Conservation (phyloP, 2,888 invertebrate species). For the Oscheius sp. region DNA sequence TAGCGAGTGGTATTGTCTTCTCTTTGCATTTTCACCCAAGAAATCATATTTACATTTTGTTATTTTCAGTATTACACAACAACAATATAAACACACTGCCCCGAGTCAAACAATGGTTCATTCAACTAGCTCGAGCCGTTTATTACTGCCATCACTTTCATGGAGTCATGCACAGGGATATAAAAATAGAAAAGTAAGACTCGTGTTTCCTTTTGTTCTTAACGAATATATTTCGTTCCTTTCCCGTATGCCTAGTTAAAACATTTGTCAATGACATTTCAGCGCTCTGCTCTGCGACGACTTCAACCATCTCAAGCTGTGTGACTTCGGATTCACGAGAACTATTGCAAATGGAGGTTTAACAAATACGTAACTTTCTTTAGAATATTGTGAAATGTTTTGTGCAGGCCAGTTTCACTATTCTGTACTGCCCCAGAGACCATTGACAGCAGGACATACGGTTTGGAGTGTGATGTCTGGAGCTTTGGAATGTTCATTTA, state of each 20-base stretch:
- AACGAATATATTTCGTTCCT: too few relatives aligned
- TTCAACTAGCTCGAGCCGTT: neutral
- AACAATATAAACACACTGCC: neutral
- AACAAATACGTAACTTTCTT: too few relatives aligned
- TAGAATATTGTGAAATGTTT: too few relatives aligned
- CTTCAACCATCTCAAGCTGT: neutral
- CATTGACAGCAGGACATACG: neutral
- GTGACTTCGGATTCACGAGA: neutral
- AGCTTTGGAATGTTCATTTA: neutral
- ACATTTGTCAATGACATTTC: too few relatives aligned
- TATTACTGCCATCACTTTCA: neutral
- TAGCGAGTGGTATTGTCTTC: neutral
- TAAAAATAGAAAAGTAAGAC: neutral
- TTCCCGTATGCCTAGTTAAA: too few relatives aligned
- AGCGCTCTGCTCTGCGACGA: neutral
- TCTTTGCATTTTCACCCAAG: too few relatives aligned
- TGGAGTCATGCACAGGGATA: neutral
- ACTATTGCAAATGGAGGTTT: too few relatives aligned
- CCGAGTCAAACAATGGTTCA: neutral
- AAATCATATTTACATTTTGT: too few relatives aligned
- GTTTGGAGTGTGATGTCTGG: neutral
- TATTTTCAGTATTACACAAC: neutral
- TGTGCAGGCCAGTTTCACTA: neutral
- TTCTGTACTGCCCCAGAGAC: neutral
- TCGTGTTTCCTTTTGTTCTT: neutral